Evolutionary conservation across 2,113 vertebrate genomes (phyloP).

Genomic region (Synchiropus splendidus): DNA sequence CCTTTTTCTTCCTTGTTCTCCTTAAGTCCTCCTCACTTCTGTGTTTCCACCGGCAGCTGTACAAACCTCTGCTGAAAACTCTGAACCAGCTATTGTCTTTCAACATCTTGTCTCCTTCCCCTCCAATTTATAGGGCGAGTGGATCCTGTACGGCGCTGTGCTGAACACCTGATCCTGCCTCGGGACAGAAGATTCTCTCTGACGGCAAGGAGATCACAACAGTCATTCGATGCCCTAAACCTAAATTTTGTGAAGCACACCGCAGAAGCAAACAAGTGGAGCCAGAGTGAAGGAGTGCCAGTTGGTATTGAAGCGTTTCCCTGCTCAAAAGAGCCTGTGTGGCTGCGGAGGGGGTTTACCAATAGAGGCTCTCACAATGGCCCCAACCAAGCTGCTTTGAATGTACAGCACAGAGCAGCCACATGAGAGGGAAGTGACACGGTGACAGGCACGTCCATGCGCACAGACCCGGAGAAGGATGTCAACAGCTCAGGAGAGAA

Average conservation of each 20-base stretch:
- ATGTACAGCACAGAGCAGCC: constrained; percentile 12
- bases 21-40: neutral
- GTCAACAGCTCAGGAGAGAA: no score
- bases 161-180: constrained; percentile 17
- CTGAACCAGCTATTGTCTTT: constrained; percentile 12
- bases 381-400: constrained; percentile 34
- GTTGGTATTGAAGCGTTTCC: constrained; percentile 23
- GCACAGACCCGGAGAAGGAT: neutral
- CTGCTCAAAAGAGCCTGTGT: constrained; percentile 31
- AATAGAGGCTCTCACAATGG: constrained; percentile 35
- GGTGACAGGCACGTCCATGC: constrained; percentile 41
- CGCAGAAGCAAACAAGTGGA: neutral
- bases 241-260: neutral
- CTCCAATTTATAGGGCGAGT: constrained; percentile 8
- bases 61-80: constrained; percentile 47
- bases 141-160: neutral
- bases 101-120: constrained; percentile 30
- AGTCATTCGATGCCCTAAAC: constrained; percentile 14
- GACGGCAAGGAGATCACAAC: constrained; percentile 3
- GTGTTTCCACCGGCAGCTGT: constrained; percentile 55
- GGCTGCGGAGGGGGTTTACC: constrained; percentile 7
- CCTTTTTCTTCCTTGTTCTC: no score
- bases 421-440: constrained; percentile 24
- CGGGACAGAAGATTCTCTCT: constrained; percentile 1
- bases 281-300: constrained; percentile 2